Evolutionary conservation across 2,113 vertebrate species (phyloP), one percentile per base, ranked within the genome.

Genomic region (Microtus ochrogaster): DNA sequence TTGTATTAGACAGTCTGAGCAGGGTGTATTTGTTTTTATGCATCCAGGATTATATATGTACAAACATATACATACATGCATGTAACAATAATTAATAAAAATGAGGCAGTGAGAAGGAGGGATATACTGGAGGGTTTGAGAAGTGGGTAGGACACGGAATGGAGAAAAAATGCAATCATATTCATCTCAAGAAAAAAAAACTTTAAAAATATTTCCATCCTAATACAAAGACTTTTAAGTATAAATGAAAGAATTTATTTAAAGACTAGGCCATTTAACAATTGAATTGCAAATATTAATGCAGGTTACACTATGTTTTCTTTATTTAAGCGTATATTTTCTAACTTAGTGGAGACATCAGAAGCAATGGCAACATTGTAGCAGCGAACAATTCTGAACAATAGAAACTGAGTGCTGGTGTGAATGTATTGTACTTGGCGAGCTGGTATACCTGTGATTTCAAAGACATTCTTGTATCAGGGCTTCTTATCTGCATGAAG

Each of bases 291-390:
- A 79, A 84, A 94, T 36, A 90, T 41, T 78, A 55, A 1, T 30
- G 4, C 72, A 93, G 70, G 13, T n/a, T 19, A 85, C 66, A 5
- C 39, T 28, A 83, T 2, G 41, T 85, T 74, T 3, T 21, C 44
- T 89, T 74, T 17, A 49, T 88, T 88, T 68, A 90, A 85, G 55
- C 68, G 39, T 52, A 10, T 65, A 58, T 89, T 94, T 94, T 93
- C 77, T 89, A 72, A 88, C 11, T 79, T 58, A 70, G 7, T 79
- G 39, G 83, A 74, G 84, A 70, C 12, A 16, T 89, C 63, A 68
- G 78, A 55, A n/a, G 1, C 66, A 91, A 44, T 66, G 41, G 66
- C 14, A 81, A 47, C 19, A 30, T 63, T 72, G 24, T 70, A 65
- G 22, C 44, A 77, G 52, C 13, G 9, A 90, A 19, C 77, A 81